Conservation (phyloP, 2,113 vertebrate species). For the Bagarius yarrelli region DNA sequence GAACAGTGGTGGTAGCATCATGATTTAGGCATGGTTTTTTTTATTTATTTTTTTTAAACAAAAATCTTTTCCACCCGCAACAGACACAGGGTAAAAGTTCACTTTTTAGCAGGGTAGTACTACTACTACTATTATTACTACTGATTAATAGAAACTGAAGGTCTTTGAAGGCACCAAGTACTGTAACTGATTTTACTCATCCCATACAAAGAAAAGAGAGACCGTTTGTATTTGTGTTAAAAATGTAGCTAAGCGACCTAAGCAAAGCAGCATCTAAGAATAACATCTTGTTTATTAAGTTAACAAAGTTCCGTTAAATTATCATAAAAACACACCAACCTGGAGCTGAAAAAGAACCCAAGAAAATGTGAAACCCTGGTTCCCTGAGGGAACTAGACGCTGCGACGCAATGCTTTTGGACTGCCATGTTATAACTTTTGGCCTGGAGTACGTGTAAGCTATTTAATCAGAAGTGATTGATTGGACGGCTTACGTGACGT, state of each 20-base stretch:
- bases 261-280: conserved; percentile 23
- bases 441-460: too few relatives aligned
- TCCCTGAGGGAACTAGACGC: too few relatives aligned
- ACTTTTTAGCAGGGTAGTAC: not conserved
- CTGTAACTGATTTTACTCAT: too few relatives aligned
- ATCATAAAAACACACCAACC: conserved; percentile 3
- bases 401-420: too few relatives aligned
- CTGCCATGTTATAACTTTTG: too few relatives aligned
- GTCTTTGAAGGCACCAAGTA: too few relatives aligned
- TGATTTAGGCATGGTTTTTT: not conserved
- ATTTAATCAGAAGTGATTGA: too few relatives aligned
- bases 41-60: not conserved
- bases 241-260: not conserved
- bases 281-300: not conserved
- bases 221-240: too few relatives aligned
- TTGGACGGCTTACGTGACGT: too few relatives aligned
- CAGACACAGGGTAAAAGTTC: not conserved
- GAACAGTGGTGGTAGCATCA: not conserved
- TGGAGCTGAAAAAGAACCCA: conserved; percentile 22
- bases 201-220: too few relatives aligned
- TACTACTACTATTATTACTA: too few relatives aligned
- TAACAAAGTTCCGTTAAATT: not conserved
- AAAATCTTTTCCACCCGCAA: not conserved
- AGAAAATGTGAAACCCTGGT: conserved; percentile 9
- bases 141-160: too few relatives aligned